Conservation (phyloP, 2,888 invertebrate genomes). For the Camptogramma bilineatum region DNA sequence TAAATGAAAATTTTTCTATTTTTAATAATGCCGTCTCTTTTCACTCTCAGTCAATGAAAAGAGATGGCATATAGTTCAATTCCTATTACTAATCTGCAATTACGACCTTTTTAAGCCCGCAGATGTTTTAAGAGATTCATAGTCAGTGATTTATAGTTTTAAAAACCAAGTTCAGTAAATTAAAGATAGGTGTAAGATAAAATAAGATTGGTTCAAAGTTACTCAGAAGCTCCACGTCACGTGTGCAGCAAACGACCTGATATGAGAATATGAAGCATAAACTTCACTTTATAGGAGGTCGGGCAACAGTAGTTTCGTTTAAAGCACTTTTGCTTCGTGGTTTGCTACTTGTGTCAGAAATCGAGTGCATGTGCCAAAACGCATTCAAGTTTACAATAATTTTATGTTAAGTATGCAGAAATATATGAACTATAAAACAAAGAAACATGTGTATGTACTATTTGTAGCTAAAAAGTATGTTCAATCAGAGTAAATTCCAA, state of each 20-base stretch:
- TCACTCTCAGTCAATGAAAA: too few relatives aligned
- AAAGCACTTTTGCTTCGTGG: slow-evolving; percentile 31
- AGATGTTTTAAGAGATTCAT: too few relatives aligned
- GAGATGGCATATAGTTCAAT: too few relatives aligned
- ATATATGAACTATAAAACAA: neutral
- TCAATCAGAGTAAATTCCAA: too few relatives aligned
- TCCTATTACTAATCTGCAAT: too few relatives aligned
- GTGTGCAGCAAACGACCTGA: slow-evolving; percentile 28
- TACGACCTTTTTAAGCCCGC: too few relatives aligned
- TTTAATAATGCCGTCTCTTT: too few relatives aligned
- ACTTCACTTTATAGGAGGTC: slow-evolving; percentile 35
- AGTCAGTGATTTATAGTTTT: too few relatives aligned
- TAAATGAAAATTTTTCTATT: too few relatives aligned
- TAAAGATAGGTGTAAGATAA: neutral
- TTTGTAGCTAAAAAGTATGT: too few relatives aligned
- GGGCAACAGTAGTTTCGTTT: slow-evolving; percentile 33
- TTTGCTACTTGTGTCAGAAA: slow-evolving; percentile 25
- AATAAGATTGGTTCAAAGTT: slow-evolving; percentile 8
- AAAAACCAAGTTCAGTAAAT: too few relatives aligned
- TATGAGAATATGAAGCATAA: slow-evolving; percentile 32
- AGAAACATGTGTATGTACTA: neutral
- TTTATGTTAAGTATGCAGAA: neutral
- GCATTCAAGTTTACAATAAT: slow-evolving; percentile 24
- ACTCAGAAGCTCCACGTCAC: slow-evolving; percentile 23
- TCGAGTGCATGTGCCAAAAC: slow-evolving; percentile 34